A percentile compares a stretch with the other conserved stretches of the same genome.
Evolutionary conservation across 2,888 invertebrate species (phyloP).

Genomic region (Cryptosula pallasiana): DNA sequence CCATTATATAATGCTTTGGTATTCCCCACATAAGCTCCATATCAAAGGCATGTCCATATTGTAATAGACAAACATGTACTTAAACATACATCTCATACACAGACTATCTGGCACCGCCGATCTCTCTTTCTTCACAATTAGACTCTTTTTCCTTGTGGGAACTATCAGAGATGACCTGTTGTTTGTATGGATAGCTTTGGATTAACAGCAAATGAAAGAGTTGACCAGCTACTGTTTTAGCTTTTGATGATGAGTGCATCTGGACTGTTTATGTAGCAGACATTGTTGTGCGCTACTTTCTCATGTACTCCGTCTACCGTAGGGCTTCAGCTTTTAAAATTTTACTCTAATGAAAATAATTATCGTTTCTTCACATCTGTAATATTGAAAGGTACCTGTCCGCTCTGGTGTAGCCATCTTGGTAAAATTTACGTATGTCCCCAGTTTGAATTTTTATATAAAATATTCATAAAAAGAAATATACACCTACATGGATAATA

Average conservation of each 20-base stretch:
- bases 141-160: neutral
- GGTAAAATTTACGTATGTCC: no score
- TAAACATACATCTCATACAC: neutral
- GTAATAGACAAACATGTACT: neutral
- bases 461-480: no score
- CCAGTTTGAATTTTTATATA: no score
- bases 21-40: neutral
- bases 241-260: neutral
- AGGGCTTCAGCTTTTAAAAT: no score
- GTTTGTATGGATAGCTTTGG: neutral
- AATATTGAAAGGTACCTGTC: no score
- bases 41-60: neutral
- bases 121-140: neutral
- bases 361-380: no score
- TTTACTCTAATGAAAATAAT: no score
- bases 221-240: no score
- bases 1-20: neutral
- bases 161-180: neutral
- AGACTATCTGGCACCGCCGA: neutral
- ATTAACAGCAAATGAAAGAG: neutral
- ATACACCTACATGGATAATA: no score
- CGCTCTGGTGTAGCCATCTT: no score
- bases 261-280: neutral
- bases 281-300: no score
- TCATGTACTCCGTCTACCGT: no score